Percentiles rank a stretch among this genome's conserved stretches.
Conservation (phyloP, 2,888 invertebrate species). For the Theodoxus fluviatilis region DNA sequence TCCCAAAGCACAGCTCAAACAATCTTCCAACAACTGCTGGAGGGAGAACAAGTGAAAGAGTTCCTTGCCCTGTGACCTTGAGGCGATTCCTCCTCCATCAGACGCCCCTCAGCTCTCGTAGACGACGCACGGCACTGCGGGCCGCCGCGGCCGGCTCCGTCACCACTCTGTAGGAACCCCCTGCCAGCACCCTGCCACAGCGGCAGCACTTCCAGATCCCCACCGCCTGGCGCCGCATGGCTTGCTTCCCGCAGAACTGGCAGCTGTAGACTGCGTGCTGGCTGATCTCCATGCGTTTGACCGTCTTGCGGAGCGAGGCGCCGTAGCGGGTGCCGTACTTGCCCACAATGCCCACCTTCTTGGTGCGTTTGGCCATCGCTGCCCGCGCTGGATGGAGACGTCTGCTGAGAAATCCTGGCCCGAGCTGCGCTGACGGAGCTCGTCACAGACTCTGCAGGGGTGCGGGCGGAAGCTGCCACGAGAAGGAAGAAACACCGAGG, state of each 20-base stretch:
- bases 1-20: no score
- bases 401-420: no score
- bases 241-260: conserved; percentile 99
- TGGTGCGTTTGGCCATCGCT: conserved; percentile 99
- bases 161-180: no score
- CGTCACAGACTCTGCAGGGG: no score
- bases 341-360: conserved; percentile 99
- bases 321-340: conserved; percentile 99
- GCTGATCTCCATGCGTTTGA: conserved; percentile 99
- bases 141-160: conserved; percentile 98
- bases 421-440: no score
- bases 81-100: no score
- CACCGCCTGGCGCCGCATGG: conserved; percentile 95
- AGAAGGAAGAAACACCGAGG: no score
- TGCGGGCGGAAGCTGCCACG: no score
- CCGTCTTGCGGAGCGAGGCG: conserved; percentile 98
- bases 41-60: no score
- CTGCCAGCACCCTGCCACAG: conserved; percentile 94
- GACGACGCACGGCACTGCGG: conserved; percentile 93
- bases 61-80: no score
- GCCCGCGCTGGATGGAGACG: no score
- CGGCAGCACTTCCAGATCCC: conserved; percentile 98
- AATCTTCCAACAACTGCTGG: no score
- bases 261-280: conserved; percentile 99
- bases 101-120: conserved; percentile 90